A percentile compares a stretch with the other conserved stretches of the same genome.
phyloP scores from a whole-genome alignment of 2,113 vertebrate species.

The Rhea americana region DNA sequence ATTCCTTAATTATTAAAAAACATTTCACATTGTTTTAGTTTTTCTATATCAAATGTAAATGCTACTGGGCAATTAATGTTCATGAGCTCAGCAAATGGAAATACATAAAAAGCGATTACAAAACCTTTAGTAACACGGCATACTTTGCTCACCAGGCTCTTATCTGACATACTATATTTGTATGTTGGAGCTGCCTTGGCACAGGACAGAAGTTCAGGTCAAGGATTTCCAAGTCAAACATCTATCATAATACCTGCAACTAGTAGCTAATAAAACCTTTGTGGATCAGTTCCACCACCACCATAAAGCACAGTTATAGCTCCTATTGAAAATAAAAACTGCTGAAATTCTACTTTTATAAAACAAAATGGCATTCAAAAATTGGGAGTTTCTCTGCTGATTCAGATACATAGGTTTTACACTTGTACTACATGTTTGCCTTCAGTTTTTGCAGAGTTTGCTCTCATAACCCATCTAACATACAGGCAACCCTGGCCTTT shows the following conservation, averaged over 20 bases:
- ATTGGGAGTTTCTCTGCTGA: background rate
- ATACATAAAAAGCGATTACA: background rate
- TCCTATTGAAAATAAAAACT: background rate
- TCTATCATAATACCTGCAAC: background rate
- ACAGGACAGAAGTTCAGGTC: conserved; percentile 1
- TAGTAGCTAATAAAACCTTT: background rate
- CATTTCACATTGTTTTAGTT: background rate
- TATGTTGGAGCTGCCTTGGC: background rate
- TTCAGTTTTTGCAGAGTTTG: background rate
- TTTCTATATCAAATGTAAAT: background rate
- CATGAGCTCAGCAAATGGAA: background rate
- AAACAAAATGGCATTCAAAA: background rate
- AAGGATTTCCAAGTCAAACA: background rate
- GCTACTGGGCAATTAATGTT: background rate
- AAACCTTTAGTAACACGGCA: background rate
- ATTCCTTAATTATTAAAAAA: background rate
- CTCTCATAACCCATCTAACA: background rate
- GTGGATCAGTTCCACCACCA: background rate
- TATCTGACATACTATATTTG: background rate
- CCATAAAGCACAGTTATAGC: background rate
- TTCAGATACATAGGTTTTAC: background rate
- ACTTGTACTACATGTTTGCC: background rate
- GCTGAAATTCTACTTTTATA: background rate
- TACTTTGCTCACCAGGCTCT: background rate
- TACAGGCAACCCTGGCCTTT: background rate